Evolutionary conservation across 1,140 invertebrate genomes (phyloP).

Genomic region (Apis mellifera): Amel_HAv3.1 CM009931.2:12174001-12174500

Average conservation of each 20-base stretch:
- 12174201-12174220: neutral
- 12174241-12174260: neutral
- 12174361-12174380: conserved; percentile 22
- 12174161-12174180: conserved; percentile 27
- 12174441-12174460: conserved; percentile 7
- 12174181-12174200: conserved; percentile 23
- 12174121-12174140: conserved; percentile 47
- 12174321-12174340: conserved; percentile 20
- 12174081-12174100: conserved; percentile 60
- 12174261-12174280: neutral
- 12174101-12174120: conserved; percentile 62
- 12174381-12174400: conserved; percentile 1
- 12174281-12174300: neutral
- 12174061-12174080: conserved; percentile 58
- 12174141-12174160: conserved; percentile 18
- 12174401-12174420: neutral
- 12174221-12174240: neutral
- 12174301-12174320: conserved; percentile 13
- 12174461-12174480: neutral
- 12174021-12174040: conserved; percentile 46
- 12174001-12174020: conserved; percentile 37
- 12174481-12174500: neutral
- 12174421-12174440: conserved; percentile 27
- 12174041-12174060: conserved; percentile 49
- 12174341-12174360: conserved; percentile 23